phyloP scores from a whole-genome alignment of 1,140 invertebrate species.

The Helicoverpa zea region DNA sequence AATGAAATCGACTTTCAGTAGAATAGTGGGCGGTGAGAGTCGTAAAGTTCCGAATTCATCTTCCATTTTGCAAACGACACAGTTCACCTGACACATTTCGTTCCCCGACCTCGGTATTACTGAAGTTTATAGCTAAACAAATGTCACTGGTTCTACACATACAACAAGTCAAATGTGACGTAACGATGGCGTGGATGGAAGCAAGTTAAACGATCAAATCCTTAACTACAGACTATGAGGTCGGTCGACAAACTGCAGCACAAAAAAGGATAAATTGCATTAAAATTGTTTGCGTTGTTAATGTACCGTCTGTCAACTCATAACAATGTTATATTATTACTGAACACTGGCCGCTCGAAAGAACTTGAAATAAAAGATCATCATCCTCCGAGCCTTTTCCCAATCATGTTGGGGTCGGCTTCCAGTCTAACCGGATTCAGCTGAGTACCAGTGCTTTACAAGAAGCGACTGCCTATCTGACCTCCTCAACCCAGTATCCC shows the following conservation, averaged over 20 bases:
- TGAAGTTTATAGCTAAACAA: slow-evolving; percentile 38
- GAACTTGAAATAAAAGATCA: slow-evolving; percentile 42
- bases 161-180: slow-evolving; percentile 24
- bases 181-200: slow-evolving; percentile 17
- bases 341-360: slow-evolving; percentile 28
- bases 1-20: slow-evolving; percentile 34
- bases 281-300: slow-evolving; percentile 45
- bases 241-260: slow-evolving; percentile 18
- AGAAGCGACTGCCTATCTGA: too few species aligned
- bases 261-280: slow-evolving; percentile 49
- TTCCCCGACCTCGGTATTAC: slow-evolving; percentile 36
- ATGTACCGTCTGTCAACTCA: slow-evolving; percentile 36
- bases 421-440: too few species aligned
- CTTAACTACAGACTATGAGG: slow-evolving; percentile 13
- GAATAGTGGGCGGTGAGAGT: slow-evolving; percentile 9
- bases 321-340: slow-evolving; percentile 45
- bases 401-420: too few species aligned
- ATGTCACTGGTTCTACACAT: slow-evolving; percentile 31
- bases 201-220: slow-evolving; percentile 19
- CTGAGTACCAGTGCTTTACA: too few species aligned
- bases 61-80: slow-evolving; percentile 32
- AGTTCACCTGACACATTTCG: slow-evolving; percentile 33
- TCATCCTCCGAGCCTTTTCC: too few species aligned
- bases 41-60: slow-evolving; percentile 38
- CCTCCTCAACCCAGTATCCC: too few species aligned